phyloP scores from a whole-genome alignment of 1,140 invertebrate genomes.

The Sinonovacula constricta region DNA sequence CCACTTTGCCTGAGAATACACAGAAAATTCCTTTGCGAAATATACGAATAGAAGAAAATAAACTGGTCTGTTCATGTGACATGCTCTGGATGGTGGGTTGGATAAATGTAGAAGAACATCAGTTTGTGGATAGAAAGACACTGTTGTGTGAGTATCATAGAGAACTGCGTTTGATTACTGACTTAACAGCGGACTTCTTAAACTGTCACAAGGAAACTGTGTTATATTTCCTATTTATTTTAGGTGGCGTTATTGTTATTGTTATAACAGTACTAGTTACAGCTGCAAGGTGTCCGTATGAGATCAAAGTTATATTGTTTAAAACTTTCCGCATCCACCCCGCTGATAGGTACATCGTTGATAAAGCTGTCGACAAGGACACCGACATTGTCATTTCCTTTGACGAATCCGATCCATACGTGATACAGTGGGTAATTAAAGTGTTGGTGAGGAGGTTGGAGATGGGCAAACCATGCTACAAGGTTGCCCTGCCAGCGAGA shows the following conservation, averaged over 20 bases:
- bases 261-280: constrained; percentile 26
- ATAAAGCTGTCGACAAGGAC: constrained; percentile 15
- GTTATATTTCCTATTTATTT: constrained; percentile 1
- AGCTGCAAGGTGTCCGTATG: constrained; percentile 61
- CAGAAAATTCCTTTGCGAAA: constrained; percentile 35
- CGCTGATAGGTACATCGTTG: constrained; percentile 50
- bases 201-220: neutral
- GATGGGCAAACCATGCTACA: constrained; percentile 50
- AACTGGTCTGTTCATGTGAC: constrained; percentile 26
- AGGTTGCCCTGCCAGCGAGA: constrained; percentile 42
- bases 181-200: neutral
- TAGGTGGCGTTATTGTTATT: constrained; percentile 25
- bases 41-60: constrained; percentile 8
- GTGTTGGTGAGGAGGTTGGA: constrained; percentile 55
- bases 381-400: constrained; percentile 55
- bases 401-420: constrained; percentile 53
- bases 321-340: constrained; percentile 57
- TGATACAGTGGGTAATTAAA: constrained; percentile 54
- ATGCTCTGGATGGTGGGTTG: constrained; percentile 51
- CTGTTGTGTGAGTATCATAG: neutral
- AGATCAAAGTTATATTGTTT: constrained; percentile 60
- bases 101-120: constrained; percentile 2
- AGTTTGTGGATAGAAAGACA: neutral
- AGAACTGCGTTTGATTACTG: neutral
- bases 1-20: neutral